Conservation (phyloP, 2,113 vertebrate species). For the Orientallactaga bullata region DNA sequence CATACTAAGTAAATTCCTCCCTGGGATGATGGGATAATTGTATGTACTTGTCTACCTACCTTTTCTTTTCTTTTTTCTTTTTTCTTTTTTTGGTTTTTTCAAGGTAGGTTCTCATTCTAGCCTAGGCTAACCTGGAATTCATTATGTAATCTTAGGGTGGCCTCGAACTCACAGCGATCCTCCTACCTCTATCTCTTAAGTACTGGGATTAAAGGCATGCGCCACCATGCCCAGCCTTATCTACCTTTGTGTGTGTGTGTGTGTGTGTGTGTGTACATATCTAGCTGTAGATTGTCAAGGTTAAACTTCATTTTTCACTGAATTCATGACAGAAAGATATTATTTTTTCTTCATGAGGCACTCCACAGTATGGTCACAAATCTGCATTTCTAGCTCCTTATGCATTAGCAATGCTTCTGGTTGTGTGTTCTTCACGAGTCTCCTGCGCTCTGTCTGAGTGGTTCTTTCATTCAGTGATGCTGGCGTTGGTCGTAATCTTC, state of each 20-base stretch:
- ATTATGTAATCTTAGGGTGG: too few species aligned
- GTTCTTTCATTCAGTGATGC: background rate
- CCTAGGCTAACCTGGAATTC: too few species aligned
- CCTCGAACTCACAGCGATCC: too few species aligned
- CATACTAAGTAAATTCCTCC: background rate
- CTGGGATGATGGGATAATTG: too few species aligned
- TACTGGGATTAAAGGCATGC: too few species aligned
- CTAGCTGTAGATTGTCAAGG: background rate
- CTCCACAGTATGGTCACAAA: background rate
- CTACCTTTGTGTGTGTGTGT: too few species aligned
- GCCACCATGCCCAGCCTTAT: too few species aligned
- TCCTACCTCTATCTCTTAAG: too few species aligned
- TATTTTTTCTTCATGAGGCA: background rate
- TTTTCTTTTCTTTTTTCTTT: too few species aligned
- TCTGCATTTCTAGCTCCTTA: background rate
- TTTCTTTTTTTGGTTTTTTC: too few species aligned
- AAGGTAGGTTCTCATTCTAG: too few species aligned
- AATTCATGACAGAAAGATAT: background rate
- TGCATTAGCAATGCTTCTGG: background rate
- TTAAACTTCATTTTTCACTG: background rate
- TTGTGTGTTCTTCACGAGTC: background rate
- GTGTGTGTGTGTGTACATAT: background rate
- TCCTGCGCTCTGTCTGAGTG: background rate
- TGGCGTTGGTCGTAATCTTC: background rate
- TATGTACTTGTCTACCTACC: background rate